Evolutionary conservation across 2,888 invertebrate species (phyloP), one percentile per base, ranked within the genome.

Genomic region (Aphrophora alni): DNA sequence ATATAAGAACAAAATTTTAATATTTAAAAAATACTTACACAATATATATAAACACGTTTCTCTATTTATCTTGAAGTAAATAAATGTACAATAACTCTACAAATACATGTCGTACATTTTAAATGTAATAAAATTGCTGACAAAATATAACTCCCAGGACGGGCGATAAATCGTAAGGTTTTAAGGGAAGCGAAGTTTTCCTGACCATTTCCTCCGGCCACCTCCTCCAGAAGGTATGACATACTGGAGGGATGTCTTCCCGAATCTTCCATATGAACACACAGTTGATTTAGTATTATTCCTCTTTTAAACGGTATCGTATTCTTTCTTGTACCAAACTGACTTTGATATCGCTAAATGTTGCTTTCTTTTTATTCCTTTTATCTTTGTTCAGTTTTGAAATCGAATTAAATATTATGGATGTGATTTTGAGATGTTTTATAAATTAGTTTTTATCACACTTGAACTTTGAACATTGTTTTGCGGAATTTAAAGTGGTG

Each of bases 151-250:
- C n/a, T 59, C 5, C 21, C n/a, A 21, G 59, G 59, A 21, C 59
- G 4, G 5, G 10, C 3, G 4, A 59, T 59, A 59, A 59, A 59
- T 59, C 59, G 12, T 21, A 59, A 59, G 59, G 59, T 59, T 59
- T 59, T 59, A 59, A 59, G 59, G 59, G 59, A 59, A 59, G 59
- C 59, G 59, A 59, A 59, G 59, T 59, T 59, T 59, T 59, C 59
- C 59, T 59, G 59, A 14, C 59, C 59, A 59, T 59, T 59, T 59
- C 59, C 59, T 21, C 59, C 21, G 59, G 59, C 21, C 59, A 59
- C 59, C 59, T 59, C 59, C 59, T 59, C 59, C 59, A 59, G 59
- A 10, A 59, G 59, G 59, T 59, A 59, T 59, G 59, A 59, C 59
- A 21, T 59, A 59, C 4, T 21, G 59, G 21, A 59, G 59, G 21